Evolutionary conservation across 2,797 vertebrate genomes (phyloP).

Genomic region (Helicolenus hilgendorfi): DNA sequence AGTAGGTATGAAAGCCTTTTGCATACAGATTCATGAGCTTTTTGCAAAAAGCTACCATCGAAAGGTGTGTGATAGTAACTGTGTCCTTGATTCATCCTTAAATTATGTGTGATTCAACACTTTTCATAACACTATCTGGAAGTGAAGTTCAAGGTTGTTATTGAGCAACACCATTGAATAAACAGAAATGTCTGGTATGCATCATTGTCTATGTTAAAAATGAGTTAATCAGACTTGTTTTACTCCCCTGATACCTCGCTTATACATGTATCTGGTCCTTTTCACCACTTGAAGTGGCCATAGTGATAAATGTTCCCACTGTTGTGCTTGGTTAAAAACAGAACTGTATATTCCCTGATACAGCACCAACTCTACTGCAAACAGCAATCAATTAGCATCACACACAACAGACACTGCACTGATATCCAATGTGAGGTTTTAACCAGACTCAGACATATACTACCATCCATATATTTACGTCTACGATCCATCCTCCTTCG

Average conservation of each 20-base stretch:
- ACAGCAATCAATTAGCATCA: neutral
- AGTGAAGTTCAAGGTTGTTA: neutral
- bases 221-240: neutral
- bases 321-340: slow-evolving; percentile 4
- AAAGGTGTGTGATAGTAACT: neutral
- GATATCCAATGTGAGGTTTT: slow-evolving; percentile 21
- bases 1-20: neutral
- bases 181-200: neutral
- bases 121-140: neutral
- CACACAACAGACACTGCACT: neutral
- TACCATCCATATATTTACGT: slow-evolving; percentile 32
- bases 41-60: slow-evolving; percentile 2
- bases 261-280: neutral
- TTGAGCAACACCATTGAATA: neutral
- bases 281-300: neutral
- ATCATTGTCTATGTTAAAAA: neutral
- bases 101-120: neutral
- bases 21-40: neutral
- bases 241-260: neutral
- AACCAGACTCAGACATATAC: slow-evolving; percentile 3
- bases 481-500: neutral
- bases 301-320: neutral
- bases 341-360: neutral
- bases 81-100: neutral
- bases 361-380: neutral